Evolutionary conservation across 2,797 vertebrate genomes (phyloP).

Genomic region (Chanos chanos): DNA sequence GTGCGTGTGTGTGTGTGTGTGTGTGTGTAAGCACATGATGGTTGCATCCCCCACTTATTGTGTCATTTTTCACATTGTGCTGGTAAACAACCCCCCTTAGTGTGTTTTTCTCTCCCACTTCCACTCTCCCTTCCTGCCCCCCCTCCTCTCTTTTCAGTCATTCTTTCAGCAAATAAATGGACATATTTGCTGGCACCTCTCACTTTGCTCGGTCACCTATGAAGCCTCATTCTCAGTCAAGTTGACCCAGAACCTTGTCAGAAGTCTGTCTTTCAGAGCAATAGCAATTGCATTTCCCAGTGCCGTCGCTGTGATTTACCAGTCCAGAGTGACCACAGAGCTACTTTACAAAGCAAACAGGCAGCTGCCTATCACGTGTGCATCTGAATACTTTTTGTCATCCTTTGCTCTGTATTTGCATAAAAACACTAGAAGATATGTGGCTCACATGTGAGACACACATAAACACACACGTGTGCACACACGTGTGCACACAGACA

Average conservation of each 20-base stretch:
- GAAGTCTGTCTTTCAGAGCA: constrained; percentile 8
- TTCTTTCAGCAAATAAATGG: no score
- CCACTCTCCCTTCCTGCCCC: background rate
- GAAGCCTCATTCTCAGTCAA: no score
- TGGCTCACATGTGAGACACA: background rate
- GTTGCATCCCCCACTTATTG: no score
- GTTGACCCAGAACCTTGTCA: background rate
- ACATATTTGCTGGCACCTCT: no score
- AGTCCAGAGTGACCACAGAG: background rate
- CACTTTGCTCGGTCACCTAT: no score
- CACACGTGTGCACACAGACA: no score
- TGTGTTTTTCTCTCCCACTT: background rate
- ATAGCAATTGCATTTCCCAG: no score
- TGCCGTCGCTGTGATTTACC: background rate
- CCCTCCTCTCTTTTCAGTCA: background rate
- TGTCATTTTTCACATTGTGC: constrained; percentile 25
- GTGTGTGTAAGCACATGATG: background rate
- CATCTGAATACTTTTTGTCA: no score
- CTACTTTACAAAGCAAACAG: background rate
- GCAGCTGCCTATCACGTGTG: no score
- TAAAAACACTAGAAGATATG: no score
- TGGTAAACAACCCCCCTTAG: no score
- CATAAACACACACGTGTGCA: no score
- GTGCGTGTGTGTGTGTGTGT: constrained; percentile 20
- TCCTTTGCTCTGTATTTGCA: background rate